phyloP scores from a whole-genome alignment of 2,113 vertebrate genomes.

The Emydocephalus ijimae region DNA sequence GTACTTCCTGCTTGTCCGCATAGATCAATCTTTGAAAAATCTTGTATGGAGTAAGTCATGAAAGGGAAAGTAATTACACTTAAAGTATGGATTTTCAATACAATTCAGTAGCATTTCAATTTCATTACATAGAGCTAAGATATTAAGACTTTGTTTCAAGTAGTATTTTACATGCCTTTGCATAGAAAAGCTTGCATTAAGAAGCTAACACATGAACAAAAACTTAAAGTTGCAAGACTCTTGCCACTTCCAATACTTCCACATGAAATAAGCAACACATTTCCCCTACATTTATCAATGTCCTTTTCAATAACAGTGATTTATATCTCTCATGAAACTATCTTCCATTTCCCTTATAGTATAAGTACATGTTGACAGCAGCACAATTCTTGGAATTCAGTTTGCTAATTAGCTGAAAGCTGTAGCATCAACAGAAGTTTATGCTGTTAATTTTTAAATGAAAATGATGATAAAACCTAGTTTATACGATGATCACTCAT shows the following conservation, averaged over 20 bases:
- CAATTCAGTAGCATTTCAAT: not conserved
- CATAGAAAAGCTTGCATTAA: not conserved
- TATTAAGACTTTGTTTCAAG: not conserved
- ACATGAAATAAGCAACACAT: not conserved
- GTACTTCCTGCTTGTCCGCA: conserved; percentile 94
- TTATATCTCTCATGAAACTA: conserved; percentile 20
- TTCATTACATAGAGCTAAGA: not conserved
- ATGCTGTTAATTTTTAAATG: not conserved
- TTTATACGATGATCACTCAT: not conserved
- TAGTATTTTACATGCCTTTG: not conserved
- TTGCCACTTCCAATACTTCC: not conserved
- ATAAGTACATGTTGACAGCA: conserved; percentile 11
- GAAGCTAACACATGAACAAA: not conserved
- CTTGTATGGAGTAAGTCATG: conserved; percentile 62
- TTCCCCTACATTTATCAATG: conserved; percentile 19
- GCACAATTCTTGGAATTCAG: conserved; percentile 20
- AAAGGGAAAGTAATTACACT: conserved; percentile 7
- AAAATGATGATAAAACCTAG: not conserved
- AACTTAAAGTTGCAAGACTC: not conserved
- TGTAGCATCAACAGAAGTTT: conserved; percentile 28
- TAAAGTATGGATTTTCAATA: conserved; percentile 16
- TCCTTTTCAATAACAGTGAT: conserved; percentile 23
- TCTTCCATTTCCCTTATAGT: conserved; percentile 20
- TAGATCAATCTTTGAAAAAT: conserved; percentile 98
- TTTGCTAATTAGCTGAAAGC: conserved; percentile 6